Evolutionary conservation across 2,888 invertebrate genomes (phyloP).

Genomic region (Meganola albula): DNA sequence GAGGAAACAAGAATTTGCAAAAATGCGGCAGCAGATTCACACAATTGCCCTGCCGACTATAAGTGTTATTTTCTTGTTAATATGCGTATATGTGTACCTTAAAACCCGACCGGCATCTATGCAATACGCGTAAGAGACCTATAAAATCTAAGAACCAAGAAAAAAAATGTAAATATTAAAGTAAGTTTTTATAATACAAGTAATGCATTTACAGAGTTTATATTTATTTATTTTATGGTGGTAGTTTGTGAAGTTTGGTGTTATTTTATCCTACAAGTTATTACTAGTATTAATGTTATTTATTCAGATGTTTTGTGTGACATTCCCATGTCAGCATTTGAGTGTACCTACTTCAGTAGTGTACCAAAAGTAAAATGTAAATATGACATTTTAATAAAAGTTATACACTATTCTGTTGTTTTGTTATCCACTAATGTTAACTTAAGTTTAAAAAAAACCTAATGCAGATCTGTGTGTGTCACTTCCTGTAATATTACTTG

Average conservation of each 20-base stretch:
- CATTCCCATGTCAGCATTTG: too few species aligned
- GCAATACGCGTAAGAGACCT: slow-evolving; percentile 50
- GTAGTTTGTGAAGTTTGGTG: slow-evolving; percentile 12
- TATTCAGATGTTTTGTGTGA: too few species aligned
- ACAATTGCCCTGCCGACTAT: slow-evolving; percentile 86
- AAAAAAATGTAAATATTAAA: slow-evolving; percentile 25
- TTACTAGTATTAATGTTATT: too few species aligned
- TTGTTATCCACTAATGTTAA: too few species aligned
- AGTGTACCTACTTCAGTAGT: too few species aligned
- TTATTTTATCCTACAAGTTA: neutral
- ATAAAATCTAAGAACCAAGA: slow-evolving; percentile 5
- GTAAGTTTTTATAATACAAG: too few species aligned
- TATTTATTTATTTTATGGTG: slow-evolving; percentile 17
- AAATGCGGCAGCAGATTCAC: slow-evolving; percentile 86
- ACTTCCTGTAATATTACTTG: too few species aligned
- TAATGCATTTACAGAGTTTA: slow-evolving; percentile 15
- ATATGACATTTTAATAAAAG: too few species aligned
- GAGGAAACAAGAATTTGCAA: slow-evolving; percentile 88
- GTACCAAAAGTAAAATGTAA: too few species aligned
- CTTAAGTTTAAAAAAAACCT: too few species aligned
- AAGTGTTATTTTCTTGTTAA: slow-evolving; percentile 82
- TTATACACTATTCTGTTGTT: too few species aligned
- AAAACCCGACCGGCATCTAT: slow-evolving; percentile 83
- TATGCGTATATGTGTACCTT: slow-evolving; percentile 86
- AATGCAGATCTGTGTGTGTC: too few species aligned